These are phyloP conservation scores for Elymnias hypermnestra DNA, from an alignment of 1,140 invertebrate species.

Conservation along the genomic window DNA sequence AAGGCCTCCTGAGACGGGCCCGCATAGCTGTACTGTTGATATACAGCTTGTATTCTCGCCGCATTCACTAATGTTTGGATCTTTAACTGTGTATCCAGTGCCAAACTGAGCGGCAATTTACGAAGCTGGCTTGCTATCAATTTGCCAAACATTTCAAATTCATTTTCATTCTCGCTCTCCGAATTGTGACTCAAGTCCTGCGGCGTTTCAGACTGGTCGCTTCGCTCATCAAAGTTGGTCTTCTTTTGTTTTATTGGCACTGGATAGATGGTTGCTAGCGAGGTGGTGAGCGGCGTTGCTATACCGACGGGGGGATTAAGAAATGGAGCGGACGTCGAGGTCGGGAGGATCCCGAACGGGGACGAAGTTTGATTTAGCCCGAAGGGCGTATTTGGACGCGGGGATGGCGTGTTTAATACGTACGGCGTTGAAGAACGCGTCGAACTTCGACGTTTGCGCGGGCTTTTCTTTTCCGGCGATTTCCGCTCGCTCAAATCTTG, in stretches of 20 bases:
- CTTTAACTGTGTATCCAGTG: slow-evolving; percentile 65
- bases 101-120: slow-evolving; percentile 64
- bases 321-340: slow-evolving; percentile 50
- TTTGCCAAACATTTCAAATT: slow-evolving; percentile 72
- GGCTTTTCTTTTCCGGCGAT: slow-evolving; percentile 67
- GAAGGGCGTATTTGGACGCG: slow-evolving; percentile 62
- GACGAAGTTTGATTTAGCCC: slow-evolving; percentile 44
- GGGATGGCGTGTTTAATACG: slow-evolving; percentile 69
- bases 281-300: slow-evolving; percentile 59
- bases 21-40: slow-evolving; percentile 67
- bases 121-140: slow-evolving; percentile 64
- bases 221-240: slow-evolving; percentile 41
- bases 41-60: slow-evolving; percentile 65
- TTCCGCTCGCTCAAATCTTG: slow-evolving; percentile 65
- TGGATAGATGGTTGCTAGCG: slow-evolving; percentile 61
- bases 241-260: slow-evolving; percentile 65
- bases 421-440: slow-evolving; percentile 64
- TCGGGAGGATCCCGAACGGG: slow-evolving; percentile 58
- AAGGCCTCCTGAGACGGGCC: slow-evolving; percentile 62
- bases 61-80: slow-evolving; percentile 70
- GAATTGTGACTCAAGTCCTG: slow-evolving; percentile 64
- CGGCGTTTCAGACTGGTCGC: slow-evolving; percentile 50
- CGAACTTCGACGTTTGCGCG: slow-evolving; percentile 63
- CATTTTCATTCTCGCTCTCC: slow-evolving; percentile 65
- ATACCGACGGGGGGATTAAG: slow-evolving; percentile 62